Conservation (phyloP, 2,797 vertebrate genomes). For the Monodelphis domestica region DNA sequence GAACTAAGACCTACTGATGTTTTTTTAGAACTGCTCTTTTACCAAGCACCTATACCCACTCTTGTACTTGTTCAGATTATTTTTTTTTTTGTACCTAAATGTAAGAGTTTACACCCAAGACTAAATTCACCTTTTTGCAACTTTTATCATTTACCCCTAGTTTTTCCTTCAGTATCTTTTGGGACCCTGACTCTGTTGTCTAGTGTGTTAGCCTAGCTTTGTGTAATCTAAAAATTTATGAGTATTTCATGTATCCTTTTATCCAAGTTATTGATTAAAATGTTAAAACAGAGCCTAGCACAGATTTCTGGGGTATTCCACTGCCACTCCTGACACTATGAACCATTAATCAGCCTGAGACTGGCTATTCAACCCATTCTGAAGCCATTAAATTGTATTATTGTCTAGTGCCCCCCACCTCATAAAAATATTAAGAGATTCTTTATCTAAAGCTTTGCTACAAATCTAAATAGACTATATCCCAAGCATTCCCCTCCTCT, state of each 20-base stretch:
- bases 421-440: background rate
- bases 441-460: background rate
- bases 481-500: background rate
- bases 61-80: background rate
- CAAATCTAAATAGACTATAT: background rate
- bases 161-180: too few relatives aligned
- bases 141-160: too few relatives aligned
- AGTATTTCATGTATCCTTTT: background rate
- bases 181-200: background rate
- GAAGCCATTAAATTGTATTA: background rate
- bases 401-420: background rate
- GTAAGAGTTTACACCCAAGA: background rate
- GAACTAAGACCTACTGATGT: too few relatives aligned
- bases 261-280: background rate
- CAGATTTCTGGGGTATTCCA: background rate
- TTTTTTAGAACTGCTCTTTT: background rate
- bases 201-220: background rate
- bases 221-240: background rate
- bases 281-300: background rate
- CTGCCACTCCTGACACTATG: background rate
- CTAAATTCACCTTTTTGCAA: background rate
- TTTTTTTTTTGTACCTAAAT: background rate
- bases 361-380: background rate
- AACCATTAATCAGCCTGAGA: background rate
- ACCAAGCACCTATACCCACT: background rate